These are phyloP conservation scores for Tetranychus truncatus DNA, from an alignment of 2,888 invertebrate genomes.

Conservation along the genomic window DNA sequence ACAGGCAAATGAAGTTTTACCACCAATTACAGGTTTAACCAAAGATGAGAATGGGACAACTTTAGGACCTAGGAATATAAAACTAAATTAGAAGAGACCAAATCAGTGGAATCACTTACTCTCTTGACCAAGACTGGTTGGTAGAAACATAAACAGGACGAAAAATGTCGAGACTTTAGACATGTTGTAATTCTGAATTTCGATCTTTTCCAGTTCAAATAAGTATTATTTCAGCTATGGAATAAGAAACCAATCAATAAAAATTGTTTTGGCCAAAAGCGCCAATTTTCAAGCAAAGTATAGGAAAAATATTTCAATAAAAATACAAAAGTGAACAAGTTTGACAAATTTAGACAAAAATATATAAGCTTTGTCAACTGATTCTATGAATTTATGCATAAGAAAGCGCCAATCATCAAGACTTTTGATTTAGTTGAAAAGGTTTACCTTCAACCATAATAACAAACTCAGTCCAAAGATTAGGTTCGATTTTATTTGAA, in stretches of 20 bases:
- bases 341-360: too few relatives aligned
- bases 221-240: not conserved
- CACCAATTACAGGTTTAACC: not conserved
- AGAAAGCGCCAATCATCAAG: not conserved
- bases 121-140: not conserved
- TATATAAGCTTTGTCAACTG: too few relatives aligned
- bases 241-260: not conserved
- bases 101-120: not conserved
- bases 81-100: not conserved
- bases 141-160: too few relatives aligned
- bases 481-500: not conserved
- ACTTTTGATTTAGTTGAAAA: not conserved
- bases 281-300: too few relatives aligned
- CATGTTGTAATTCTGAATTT: not conserved
- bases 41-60: not conserved
- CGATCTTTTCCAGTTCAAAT: not conserved
- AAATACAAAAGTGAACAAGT: too few relatives aligned
- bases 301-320: too few relatives aligned
- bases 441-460: not conserved
- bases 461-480: not conserved
- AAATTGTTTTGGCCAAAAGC: too few relatives aligned
- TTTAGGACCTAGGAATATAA: not conserved
- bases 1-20: not conserved
- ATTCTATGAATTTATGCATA: too few relatives aligned
- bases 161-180: too few relatives aligned